Percentiles rank a stretch among this genome's conserved stretches.
These are phyloP conservation scores for Brachyrhaphis roseni DNA, from an alignment of 2,797 vertebrate genomes.

Conservation along the genomic window DNA sequence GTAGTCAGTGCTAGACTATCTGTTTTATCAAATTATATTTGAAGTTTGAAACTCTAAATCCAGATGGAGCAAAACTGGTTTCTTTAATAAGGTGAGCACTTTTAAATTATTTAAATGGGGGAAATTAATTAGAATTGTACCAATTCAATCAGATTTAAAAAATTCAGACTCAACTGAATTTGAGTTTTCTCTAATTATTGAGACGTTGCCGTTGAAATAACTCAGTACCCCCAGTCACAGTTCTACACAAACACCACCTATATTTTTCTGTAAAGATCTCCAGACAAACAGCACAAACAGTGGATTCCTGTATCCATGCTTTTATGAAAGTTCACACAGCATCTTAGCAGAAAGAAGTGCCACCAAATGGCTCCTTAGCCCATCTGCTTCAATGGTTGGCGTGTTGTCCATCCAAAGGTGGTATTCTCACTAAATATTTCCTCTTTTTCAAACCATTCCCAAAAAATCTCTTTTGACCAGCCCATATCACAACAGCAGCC, in stretches of 20 bases:
- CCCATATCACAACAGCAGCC: neutral
- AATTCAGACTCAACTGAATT: neutral
- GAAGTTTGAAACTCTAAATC: constrained; percentile 74
- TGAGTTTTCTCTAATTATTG: neutral
- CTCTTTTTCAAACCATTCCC: neutral
- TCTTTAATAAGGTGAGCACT: constrained; percentile 18
- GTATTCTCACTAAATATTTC: neutral
- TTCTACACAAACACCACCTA: constrained; percentile 5
- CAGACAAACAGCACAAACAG: constrained; percentile 29
- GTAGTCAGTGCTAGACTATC: constrained; percentile 6
- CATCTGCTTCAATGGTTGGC: neutral
- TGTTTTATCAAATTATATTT: constrained; percentile 59
- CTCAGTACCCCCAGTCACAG: neutral
- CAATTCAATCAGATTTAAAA: neutral
- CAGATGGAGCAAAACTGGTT: constrained; percentile 6
- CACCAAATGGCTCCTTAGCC: neutral
- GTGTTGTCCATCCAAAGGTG: neutral
- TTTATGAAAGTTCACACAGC: neutral
- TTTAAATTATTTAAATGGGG: constrained; percentile 3
- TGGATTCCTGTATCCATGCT: neutral
- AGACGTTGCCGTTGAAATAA: neutral
- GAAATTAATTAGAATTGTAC: constrained; percentile 20
- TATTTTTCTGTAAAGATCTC: constrained; percentile 26
- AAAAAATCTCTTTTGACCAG: neutral
- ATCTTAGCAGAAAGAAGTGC: neutral